A percentile compares a stretch with the other conserved stretches of the same genome.
phyloP scores from a whole-genome alignment of 2,888 invertebrate species.

The Agrochola litura region DNA sequence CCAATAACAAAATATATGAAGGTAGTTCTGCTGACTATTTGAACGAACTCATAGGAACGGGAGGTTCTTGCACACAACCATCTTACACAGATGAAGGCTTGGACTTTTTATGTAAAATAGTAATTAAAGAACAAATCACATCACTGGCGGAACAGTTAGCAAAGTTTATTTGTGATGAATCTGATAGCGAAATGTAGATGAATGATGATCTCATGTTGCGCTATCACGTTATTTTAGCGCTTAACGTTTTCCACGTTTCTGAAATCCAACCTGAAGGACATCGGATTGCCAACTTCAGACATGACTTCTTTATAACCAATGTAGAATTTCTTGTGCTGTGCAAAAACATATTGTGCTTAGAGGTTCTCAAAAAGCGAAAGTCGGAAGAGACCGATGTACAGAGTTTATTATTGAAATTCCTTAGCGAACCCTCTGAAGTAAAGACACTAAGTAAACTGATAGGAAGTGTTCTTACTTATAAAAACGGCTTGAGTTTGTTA shows the following conservation, averaged over 20 bases:
- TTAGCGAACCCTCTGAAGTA: constrained; percentile 12
- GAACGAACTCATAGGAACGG: constrained; percentile 29
- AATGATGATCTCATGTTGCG: constrained; percentile 48
- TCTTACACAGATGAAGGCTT: constrained; percentile 34
- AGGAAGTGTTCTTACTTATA: constrained; percentile 26
- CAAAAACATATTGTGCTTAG: constrained; percentile 38
- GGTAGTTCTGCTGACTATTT: neutral
- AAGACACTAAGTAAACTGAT: constrained; percentile 26
- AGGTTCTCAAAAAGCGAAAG: constrained; percentile 30
- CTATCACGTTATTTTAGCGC: constrained; percentile 57
- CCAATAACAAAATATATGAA: neutral
- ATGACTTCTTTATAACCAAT: constrained; percentile 42
- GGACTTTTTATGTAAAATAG: constrained; percentile 38
- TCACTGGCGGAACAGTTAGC: constrained; percentile 41
- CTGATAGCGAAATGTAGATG: constrained; percentile 33
- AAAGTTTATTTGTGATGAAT: constrained; percentile 27
- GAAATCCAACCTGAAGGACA: constrained; percentile 36
- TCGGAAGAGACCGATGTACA: neutral
- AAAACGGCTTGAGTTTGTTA: constrained; percentile 41
- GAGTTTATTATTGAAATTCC: constrained; percentile 7
- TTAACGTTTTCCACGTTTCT: constrained; percentile 47
- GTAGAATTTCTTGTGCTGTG: constrained; percentile 41
- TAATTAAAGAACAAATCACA: constrained; percentile 44
- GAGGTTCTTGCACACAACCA: constrained; percentile 27
- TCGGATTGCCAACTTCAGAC: constrained; percentile 42